A percentile compares a stretch with the other conserved stretches of the same genome.
These are phyloP conservation scores for Brachirus orientalis DNA, from an alignment of 2,113 vertebrate genomes.

Conservation along the genomic window DNA sequence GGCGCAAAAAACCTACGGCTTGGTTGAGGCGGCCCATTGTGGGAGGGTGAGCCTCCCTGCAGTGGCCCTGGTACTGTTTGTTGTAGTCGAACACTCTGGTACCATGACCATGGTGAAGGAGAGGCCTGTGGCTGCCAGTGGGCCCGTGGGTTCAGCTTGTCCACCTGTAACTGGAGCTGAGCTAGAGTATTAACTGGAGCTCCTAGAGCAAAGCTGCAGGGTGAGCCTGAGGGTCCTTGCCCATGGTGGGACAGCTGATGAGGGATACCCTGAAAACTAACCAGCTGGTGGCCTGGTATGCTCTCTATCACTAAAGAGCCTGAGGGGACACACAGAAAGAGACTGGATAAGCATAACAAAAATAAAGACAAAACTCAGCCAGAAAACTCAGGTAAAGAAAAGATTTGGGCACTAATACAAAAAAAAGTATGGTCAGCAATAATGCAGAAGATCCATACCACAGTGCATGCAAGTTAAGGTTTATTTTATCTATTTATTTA, in stretches of 20 bases:
- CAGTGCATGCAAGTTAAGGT: background rate
- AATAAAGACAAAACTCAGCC: slow-evolving; percentile 9
- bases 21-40: slow-evolving; percentile 44
- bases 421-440: background rate
- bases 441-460: too few species aligned
- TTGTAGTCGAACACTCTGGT: slow-evolving; percentile 68
- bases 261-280: slow-evolving; percentile 63
- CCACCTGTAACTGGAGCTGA: slow-evolving; percentile 82
- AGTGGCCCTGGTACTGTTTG: slow-evolving; percentile 51
- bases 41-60: slow-evolving; percentile 68
- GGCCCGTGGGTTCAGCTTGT: slow-evolving; percentile 74
- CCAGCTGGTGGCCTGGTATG: slow-evolving; percentile 62
- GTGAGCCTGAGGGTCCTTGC: slow-evolving; percentile 58
- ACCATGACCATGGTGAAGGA: slow-evolving; percentile 72
- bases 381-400: background rate
- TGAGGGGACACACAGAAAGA: slow-evolving; percentile 41
- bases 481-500: background rate
- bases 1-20: slow-evolving; percentile 47
- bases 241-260: slow-evolving; percentile 61
- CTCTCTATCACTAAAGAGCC: slow-evolving; percentile 79
- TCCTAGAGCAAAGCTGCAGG: slow-evolving; percentile 40
- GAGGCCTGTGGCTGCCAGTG: slow-evolving; percentile 62
- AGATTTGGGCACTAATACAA: background rate
- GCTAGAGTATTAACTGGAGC: slow-evolving; percentile 72
- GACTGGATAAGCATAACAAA: slow-evolving; percentile 33